Evolutionary conservation across 2,113 vertebrate genomes (phyloP), one percentile per base, ranked within the genome.

Genomic region (Rhynchomys soricoides): DNA sequence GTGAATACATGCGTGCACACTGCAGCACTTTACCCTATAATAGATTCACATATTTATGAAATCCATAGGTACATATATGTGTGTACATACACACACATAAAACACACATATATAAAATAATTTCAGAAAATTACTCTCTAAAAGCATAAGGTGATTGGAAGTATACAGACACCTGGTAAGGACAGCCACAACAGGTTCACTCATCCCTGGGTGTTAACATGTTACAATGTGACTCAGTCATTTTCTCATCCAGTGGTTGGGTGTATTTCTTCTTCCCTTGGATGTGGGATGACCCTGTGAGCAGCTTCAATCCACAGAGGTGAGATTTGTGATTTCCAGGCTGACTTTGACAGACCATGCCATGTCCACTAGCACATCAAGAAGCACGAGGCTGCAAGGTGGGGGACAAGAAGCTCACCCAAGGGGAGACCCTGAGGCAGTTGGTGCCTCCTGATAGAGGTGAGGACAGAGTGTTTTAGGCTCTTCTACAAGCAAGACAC

Each of bases 1-100:
- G 13, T 12, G 16, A 40, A 37, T 21, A 55, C 4, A 77, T 13
- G 0, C 2, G 40, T 10, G 0, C 5, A 55, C 9, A 48, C 66
- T 75, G 68, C 81, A 31, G 12, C 89, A 37, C 79, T 93, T 22
- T 43, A 81, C 48, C 31, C 55, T 59, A 45, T 43, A 29, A 83
- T 73, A n/a, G 40, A 64, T 55, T 90, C 22, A 77, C 9, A 68
- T 7, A 43, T 37, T 90, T 22, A 68, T 4, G n/a, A 91, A 10
- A 78, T 34, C 5, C 50, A 73, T 79, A 43, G 66, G 79, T 45
- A 31, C 29, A 86, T 29, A 73, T 7, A 86, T 55, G 7, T 34
- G 1, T 66, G 5, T 34, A 26, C 2, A 31, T 11, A 64, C 3
- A 83, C 37, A 64, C 40, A 64, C 26, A 83, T 64, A 78, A 29